Conservation (phyloP, 2,888 invertebrate genomes). For the Slavum lentiscoides region DNA sequence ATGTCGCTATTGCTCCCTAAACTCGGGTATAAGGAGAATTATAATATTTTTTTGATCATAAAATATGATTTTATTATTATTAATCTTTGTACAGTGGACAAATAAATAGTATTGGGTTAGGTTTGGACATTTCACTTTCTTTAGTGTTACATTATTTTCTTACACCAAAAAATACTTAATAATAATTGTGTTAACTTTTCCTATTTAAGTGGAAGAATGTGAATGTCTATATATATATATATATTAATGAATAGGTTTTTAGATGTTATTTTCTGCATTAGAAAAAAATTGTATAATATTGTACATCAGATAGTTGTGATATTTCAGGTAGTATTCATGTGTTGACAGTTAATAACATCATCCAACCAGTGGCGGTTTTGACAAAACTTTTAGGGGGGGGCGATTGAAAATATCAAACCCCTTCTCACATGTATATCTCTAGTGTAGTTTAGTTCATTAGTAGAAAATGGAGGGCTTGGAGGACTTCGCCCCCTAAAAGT, state of each 20-base stretch:
- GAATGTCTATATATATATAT: background rate
- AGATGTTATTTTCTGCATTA: constrained; percentile 15
- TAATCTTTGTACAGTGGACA: constrained; percentile 44
- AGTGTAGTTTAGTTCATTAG: too few relatives aligned
- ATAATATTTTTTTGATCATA: constrained; percentile 13
- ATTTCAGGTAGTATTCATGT: constrained; percentile 8
- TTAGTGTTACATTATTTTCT: constrained; percentile 29
- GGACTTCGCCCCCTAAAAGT: too few relatives aligned
- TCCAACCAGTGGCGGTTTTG: too few relatives aligned
- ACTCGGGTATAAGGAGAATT: background rate
- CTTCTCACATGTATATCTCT: too few relatives aligned
- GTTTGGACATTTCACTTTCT: constrained; percentile 4
- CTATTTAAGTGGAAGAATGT: background rate
- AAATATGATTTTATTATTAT: constrained; percentile 26
- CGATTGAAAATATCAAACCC: too few relatives aligned
- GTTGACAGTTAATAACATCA: too few relatives aligned
- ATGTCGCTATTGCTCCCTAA: constrained; percentile 8
- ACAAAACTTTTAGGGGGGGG: too few relatives aligned
- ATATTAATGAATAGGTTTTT: constrained; percentile 15
- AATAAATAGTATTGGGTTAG: constrained; percentile 16
- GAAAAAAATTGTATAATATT: constrained; percentile 10
- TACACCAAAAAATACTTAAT: background rate
- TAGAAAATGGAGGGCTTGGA: too few relatives aligned
- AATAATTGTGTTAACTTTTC: background rate
- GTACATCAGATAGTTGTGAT: background rate